Evolutionary conservation across 35 echinoderm and acorn worm species (phyloP).

Genomic region (Patiria miniata): DNA sequence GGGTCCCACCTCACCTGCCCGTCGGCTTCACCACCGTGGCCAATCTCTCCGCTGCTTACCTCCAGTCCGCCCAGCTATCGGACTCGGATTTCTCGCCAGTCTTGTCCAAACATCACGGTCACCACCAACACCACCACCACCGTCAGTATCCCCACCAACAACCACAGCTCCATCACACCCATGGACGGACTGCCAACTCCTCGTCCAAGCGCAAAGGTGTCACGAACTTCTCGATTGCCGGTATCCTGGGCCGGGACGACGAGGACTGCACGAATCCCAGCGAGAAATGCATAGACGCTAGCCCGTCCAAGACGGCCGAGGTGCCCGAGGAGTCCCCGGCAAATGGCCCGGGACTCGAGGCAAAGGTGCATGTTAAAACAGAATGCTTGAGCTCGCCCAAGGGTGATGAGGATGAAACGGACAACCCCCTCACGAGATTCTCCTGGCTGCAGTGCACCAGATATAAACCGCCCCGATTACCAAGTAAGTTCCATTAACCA

Average conservation of each 20-base stretch:
- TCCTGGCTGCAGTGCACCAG: conserved; percentile 97
- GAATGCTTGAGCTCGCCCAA: not conserved
- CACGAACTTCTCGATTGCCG: conserved; percentile 64
- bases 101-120: not conserved
- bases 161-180: not conserved
- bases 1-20: conserved; percentile 1
- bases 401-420: conserved; percentile 30
- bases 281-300: not conserved
- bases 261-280: not conserved
- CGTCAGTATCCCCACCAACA: not conserved
- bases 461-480: conserved; percentile 94
- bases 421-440: conserved; percentile 88
- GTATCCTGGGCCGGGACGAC: conserved; percentile 45
- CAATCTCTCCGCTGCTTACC: conserved; percentile 11
- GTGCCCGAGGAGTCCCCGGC: not conserved
- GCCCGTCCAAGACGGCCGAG: not conserved
- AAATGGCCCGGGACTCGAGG: not conserved
- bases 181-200: not conserved
- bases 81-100: not conserved
- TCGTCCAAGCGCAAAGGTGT: conserved; percentile 34
- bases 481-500: conserved; percentile 64
- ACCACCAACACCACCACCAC: conserved; percentile 20
- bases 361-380: conserved; percentile 4
- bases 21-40: not conserved
- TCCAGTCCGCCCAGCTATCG: not conserved